Percentiles rank a stretch among this genome's conserved stretches.
Evolutionary conservation across 2,113 vertebrate species (phyloP).

Genomic region (Origma solitaria): DNA sequence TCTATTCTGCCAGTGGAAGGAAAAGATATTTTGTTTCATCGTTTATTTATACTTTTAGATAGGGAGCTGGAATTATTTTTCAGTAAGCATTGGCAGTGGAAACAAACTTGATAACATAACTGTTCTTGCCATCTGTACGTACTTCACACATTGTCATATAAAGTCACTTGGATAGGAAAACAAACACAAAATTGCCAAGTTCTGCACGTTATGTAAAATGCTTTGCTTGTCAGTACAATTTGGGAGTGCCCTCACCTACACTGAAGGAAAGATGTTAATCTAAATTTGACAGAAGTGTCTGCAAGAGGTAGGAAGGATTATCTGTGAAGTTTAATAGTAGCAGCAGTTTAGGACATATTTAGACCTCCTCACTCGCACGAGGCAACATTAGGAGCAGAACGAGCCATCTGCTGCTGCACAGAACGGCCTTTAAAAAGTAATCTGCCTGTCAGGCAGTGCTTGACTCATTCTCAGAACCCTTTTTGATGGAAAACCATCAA

Average conservation of each 20-base stretch:
- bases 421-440: not conserved
- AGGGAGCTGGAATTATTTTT: conserved; percentile 1
- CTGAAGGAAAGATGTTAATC: not conserved
- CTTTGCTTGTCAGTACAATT: not conserved
- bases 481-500: not conserved
- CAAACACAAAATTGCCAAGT: not conserved
- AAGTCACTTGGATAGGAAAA: conserved; percentile 28
- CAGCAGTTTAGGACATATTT: conserved; percentile 34
- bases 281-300: conserved; percentile 20
- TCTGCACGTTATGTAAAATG: not conserved
- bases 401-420: conserved; percentile 31
- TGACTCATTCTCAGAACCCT: not conserved
- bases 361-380: not conserved
- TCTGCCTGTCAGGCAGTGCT: not conserved
- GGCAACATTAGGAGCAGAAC: not conserved
- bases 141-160: conserved; percentile 21
- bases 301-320: conserved; percentile 8
- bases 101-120: conserved; percentile 16
- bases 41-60: conserved; percentile 6
- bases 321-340: not conserved
- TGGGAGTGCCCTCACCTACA: not conserved
- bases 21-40: conserved; percentile 11
- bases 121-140: conserved; percentile 31
- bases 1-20: not conserved
- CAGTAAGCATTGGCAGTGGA: not conserved